These are phyloP conservation scores for Somateria mollissima DNA, from an alignment of 2,797 vertebrate species.

Conservation along the genomic window DNA sequence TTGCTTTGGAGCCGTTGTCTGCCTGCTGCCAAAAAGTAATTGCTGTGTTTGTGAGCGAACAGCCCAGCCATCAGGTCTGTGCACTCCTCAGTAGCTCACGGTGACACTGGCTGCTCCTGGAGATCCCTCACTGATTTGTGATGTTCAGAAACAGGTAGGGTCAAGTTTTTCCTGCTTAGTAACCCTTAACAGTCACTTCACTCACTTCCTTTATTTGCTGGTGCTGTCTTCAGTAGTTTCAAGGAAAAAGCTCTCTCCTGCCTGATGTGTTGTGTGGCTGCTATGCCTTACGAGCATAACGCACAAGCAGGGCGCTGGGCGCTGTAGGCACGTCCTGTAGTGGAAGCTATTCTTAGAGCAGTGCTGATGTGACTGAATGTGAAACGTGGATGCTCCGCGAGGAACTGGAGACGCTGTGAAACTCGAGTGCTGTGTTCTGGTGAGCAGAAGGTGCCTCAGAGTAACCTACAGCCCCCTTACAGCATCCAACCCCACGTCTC, in stretches of 20 bases:
- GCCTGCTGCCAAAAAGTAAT: background rate
- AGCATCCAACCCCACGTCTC: background rate
- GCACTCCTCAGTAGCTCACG: background rate
- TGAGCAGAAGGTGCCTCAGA: background rate
- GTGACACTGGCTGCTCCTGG: background rate
- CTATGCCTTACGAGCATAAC: background rate
- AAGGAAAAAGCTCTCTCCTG: background rate
- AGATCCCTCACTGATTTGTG: background rate
- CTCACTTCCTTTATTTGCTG: background rate
- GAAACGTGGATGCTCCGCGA: background rate
- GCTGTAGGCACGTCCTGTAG: background rate
- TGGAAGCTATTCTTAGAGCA: background rate
- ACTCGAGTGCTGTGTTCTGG: background rate
- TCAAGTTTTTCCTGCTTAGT: background rate
- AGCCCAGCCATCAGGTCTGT: background rate
- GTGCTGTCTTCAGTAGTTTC: background rate
- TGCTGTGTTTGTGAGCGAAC: background rate
- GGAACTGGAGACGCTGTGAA: background rate
- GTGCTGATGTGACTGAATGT: background rate
- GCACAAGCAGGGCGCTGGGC: background rate
- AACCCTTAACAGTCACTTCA: background rate
- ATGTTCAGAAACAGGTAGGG: background rate
- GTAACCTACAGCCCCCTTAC: background rate
- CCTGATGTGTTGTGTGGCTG: background rate
- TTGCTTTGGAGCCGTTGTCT: background rate